These are phyloP conservation scores for Gadopsis bispinosus DNA, from an alignment of 2,797 vertebrate genomes.

Conservation along the genomic window DNA sequence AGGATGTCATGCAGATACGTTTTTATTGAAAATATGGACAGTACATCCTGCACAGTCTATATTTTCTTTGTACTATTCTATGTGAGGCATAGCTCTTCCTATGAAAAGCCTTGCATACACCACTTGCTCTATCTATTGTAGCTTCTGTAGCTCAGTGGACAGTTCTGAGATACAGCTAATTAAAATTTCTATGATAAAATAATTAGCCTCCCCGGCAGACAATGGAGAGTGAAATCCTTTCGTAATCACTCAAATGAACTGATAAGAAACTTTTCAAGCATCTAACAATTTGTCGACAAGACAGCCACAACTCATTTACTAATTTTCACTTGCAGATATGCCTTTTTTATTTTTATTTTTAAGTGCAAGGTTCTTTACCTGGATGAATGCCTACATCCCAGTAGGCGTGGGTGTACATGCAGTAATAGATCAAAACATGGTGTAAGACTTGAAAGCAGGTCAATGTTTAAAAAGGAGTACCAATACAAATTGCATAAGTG, in stretches of 20 bases:
- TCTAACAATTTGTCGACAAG: slow-evolving; percentile 63
- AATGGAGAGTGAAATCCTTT: slow-evolving; percentile 78
- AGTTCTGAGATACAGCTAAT: slow-evolving; percentile 84
- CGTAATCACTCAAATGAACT: slow-evolving; percentile 77
- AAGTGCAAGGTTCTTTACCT: slow-evolving; percentile 16
- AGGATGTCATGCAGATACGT: slow-evolving; percentile 31
- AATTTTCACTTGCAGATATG: slow-evolving; percentile 43
- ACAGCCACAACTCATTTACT: slow-evolving; percentile 52
- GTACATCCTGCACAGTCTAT: slow-evolving; percentile 34
- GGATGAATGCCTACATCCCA: slow-evolving; percentile 12
- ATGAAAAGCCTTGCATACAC: slow-evolving; percentile 67
- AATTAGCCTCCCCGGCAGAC: slow-evolving; percentile 84
- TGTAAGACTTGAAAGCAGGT: slow-evolving; percentile 12
- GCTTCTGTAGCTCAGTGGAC: slow-evolving; percentile 74
- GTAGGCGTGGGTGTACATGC: slow-evolving; percentile 17
- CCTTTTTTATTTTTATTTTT: slow-evolving; percentile 19
- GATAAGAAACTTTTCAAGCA: slow-evolving; percentile 82
- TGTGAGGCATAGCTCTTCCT: slow-evolving; percentile 49
- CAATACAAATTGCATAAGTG: not conserved
- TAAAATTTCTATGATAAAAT: slow-evolving; percentile 87
- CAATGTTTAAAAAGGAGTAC: not conserved
- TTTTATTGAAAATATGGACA: slow-evolving; percentile 3
- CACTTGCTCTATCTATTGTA: slow-evolving; percentile 71
- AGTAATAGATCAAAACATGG: slow-evolving; percentile 8
- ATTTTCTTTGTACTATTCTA: slow-evolving; percentile 56